These are phyloP conservation scores for Gnatocerus cornutus DNA, from an alignment of 2,888 invertebrate species.

Conservation along the genomic window DNA sequence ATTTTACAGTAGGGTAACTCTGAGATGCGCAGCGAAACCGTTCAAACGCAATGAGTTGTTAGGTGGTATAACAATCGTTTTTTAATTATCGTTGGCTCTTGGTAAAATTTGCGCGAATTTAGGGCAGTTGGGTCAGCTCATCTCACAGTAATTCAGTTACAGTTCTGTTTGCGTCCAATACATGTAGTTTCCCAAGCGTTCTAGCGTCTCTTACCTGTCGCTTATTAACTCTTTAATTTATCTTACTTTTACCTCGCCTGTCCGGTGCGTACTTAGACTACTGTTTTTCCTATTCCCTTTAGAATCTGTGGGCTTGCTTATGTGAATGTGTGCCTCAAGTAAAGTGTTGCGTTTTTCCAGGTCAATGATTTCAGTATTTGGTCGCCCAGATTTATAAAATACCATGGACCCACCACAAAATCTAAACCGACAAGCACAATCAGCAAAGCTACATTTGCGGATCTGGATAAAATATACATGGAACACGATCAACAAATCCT, in stretches of 20 bases:
- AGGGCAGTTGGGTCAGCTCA: too few species aligned
- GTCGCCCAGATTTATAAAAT: slow-evolving; percentile 31
- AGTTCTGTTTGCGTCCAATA: too few species aligned
- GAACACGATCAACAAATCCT: slow-evolving; percentile 13
- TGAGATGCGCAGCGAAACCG: too few species aligned
- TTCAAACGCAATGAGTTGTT: too few species aligned
- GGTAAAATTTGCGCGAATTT: background rate
- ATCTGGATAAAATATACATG: background rate
- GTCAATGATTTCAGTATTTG: slow-evolving; percentile 49
- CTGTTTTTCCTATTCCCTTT: background rate
- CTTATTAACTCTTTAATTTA: too few species aligned
- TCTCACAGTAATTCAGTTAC: too few species aligned
- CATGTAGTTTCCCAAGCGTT: too few species aligned
- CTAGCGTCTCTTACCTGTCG: too few species aligned
- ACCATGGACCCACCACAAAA: background rate
- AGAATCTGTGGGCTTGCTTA: background rate
- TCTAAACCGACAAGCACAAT: background rate
- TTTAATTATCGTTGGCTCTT: background rate
- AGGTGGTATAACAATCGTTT: too few species aligned
- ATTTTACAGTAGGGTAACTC: too few species aligned
- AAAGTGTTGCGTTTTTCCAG: slow-evolving; percentile 8
- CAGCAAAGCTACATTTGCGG: background rate
- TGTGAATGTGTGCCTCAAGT: background rate
- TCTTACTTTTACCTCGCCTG: too few species aligned
- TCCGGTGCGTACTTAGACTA: too few species aligned